Base-by-base conservation (phyloP, 2,797 vertebrate species). In the Amblyraja radiata region DNA sequence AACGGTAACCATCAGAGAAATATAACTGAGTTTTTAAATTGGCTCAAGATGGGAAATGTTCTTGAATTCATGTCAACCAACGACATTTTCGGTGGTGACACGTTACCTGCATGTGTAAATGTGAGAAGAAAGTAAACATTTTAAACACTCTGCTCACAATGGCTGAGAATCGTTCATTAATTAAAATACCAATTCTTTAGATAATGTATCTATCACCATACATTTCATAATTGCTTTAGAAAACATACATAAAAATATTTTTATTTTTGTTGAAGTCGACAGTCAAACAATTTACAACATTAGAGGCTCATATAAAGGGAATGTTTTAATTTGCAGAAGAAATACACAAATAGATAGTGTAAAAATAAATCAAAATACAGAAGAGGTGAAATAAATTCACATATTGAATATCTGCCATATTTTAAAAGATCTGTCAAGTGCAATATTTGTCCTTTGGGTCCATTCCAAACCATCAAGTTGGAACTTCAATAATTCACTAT, bases 231-330 rank as follows among this genome's bases (percentile, higher is more conserved):
- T 92, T 36, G 39, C 39, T 76, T 92, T 92, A 92, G 90, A 92
- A 92, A 92, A 92, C 46, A 71, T 92, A 92, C 90, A 92, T 92
- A 92, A 92, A 92, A 92, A 92, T 92, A 92, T 73, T 54, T 74
- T 91, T 91, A 91, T 74, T 92, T 92, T 92, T 90, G 65, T 39
- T 74, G 90, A 46, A 92, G 39, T 88, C n/a, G 68, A 92, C 90
- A 80, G 16, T 54, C 71, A 76, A 92, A 92, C 90, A 92, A 92
- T 92, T 92, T 92, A 92, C 90, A 92, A 92, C 90, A 92, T 73
- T 92, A 76, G 90, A 76, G 90, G 73, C 71, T 90, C 21, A n/a
- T 90, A 92, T 92, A 92, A 92, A 92, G 90, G 90, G 90, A 92
- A 92, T 92, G 71, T 92, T 92, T 54, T 54, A 92, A 76, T 92